These are phyloP conservation scores for Echeneis naucrates DNA, from an alignment of 2,797 vertebrate genomes.

Conservation along the genomic window DNA sequence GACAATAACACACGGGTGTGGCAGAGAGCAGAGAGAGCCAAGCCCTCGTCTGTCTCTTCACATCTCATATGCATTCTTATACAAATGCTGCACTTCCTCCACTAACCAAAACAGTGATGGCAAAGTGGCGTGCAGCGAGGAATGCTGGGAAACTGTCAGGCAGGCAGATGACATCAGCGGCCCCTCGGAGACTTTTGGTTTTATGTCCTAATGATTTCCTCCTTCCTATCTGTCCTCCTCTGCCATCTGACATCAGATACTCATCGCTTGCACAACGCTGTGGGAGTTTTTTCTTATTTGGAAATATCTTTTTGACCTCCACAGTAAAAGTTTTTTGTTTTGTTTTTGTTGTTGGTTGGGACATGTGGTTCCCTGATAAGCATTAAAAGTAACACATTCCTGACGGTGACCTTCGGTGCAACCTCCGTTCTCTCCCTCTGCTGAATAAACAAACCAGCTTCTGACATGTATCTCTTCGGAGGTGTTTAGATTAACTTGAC, in stretches of 20 bases:
- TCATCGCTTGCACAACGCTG: conserved; percentile 42
- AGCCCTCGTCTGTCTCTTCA: not conserved
- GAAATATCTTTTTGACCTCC: conserved; percentile 8
- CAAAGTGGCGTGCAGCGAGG: conserved; percentile 5
- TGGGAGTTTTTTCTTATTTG: not conserved
- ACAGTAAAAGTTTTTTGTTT: not conserved
- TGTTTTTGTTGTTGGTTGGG: not conserved
- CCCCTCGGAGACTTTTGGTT: conserved; percentile 41
- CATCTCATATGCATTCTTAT: too few relatives aligned
- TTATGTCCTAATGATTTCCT: conserved; percentile 51
- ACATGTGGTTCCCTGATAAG: not conserved
- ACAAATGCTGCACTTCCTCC: not conserved
- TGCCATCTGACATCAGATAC: conserved; percentile 58
- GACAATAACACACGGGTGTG: conserved; percentile 10
- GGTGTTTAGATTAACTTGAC: too few relatives aligned
- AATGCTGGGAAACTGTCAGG: conserved; percentile 32
- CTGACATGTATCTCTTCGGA: not conserved
- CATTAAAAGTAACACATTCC: conserved; percentile 13
- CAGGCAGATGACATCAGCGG: conserved; percentile 43
- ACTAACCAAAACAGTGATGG: not conserved
- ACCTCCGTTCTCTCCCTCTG: not conserved
- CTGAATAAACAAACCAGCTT: conserved; percentile 24
- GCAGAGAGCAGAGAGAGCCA: not conserved
- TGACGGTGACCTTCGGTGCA: conserved; percentile 40
- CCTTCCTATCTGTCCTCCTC: conserved; percentile 54